phyloP scores from a whole-genome alignment of 2,113 vertebrate species.

The Aegypius monachus region DNA sequence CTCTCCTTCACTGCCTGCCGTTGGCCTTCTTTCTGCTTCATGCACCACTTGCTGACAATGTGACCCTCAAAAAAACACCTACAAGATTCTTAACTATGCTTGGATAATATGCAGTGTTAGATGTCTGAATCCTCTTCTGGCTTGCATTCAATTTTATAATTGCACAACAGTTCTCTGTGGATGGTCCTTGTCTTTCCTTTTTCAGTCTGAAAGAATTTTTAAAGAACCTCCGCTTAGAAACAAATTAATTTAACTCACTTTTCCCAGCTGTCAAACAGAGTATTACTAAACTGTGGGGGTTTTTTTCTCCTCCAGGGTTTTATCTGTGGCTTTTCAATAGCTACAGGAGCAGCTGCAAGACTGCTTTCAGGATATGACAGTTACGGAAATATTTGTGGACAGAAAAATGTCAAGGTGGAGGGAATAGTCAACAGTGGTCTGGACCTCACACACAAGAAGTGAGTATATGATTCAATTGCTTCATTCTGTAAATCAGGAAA shows the following conservation, averaged over 20 bases:
- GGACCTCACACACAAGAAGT: slow-evolving; percentile 92
- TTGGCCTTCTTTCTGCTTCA: neutral
- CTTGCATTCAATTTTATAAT: neutral
- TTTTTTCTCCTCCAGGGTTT: slow-evolving; percentile 79
- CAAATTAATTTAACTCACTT: slow-evolving; percentile 37
- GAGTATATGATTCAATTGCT: slow-evolving; percentile 67
- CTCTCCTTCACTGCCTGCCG: neutral
- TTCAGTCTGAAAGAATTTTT: neutral
- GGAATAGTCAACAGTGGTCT: slow-evolving; percentile 87
- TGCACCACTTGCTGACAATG: neutral
- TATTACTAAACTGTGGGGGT: neutral
- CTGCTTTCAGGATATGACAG: slow-evolving; percentile 95
- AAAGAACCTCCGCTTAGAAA: neutral
- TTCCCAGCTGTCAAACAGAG: neutral
- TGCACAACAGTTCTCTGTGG: neutral
- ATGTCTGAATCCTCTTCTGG: neutral
- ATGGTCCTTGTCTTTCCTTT: neutral
- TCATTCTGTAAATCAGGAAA: neutral
- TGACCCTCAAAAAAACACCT: neutral
- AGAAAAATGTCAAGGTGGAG: slow-evolving; percentile 87
- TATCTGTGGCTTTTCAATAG: slow-evolving; percentile 95
- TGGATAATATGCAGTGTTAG: neutral
- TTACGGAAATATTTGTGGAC: slow-evolving; percentile 97
- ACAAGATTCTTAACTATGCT: neutral
- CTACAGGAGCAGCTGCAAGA: slow-evolving; percentile 91